phyloP scores from a whole-genome alignment of 2,888 invertebrate genomes.

The Laspeyria flexula region DNA sequence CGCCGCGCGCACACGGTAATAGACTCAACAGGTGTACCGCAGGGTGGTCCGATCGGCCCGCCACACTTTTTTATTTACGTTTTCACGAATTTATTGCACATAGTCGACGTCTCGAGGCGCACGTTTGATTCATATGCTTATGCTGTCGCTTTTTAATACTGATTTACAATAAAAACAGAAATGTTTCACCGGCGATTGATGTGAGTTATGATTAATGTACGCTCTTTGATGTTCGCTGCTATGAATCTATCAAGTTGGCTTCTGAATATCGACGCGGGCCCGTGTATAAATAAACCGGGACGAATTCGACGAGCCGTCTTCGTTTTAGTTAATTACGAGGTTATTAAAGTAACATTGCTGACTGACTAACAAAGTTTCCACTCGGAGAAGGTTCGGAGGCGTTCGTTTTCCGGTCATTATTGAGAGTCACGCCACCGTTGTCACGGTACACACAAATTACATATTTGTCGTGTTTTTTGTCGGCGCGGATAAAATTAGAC shows the following conservation, averaged over 20 bases:
- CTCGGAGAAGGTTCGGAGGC: slow-evolving; percentile 29
- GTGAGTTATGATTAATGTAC: slow-evolving; percentile 85
- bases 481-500: slow-evolving; percentile 74
- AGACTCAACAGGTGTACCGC: slow-evolving; percentile 82
- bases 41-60: slow-evolving; percentile 76
- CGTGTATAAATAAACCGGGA: slow-evolving; percentile 79
- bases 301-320: slow-evolving; percentile 71
- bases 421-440: slow-evolving; percentile 70
- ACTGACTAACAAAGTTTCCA: slow-evolving; percentile 53
- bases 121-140: slow-evolving; percentile 81
- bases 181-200: slow-evolving; percentile 83
- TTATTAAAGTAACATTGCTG: slow-evolving; percentile 74
- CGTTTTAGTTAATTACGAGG: slow-evolving; percentile 82
- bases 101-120: slow-evolving; percentile 80
- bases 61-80: slow-evolving; percentile 77
- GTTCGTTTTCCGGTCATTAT: slow-evolving; percentile 61
- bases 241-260: slow-evolving; percentile 85
- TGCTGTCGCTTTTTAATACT: slow-evolving; percentile 85
- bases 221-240: slow-evolving; percentile 83
- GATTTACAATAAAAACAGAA: slow-evolving; percentile 85
- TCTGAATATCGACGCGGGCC: slow-evolving; percentile 81
- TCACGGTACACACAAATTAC: slow-evolving; percentile 77
- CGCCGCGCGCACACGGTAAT: slow-evolving; percentile 64
- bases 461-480: slow-evolving; percentile 65
- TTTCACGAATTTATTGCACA: slow-evolving; percentile 79